These are phyloP conservation scores for Epirrhoe alternata DNA, from an alignment of 2,888 invertebrate species.

Conservation along the genomic window DNA sequence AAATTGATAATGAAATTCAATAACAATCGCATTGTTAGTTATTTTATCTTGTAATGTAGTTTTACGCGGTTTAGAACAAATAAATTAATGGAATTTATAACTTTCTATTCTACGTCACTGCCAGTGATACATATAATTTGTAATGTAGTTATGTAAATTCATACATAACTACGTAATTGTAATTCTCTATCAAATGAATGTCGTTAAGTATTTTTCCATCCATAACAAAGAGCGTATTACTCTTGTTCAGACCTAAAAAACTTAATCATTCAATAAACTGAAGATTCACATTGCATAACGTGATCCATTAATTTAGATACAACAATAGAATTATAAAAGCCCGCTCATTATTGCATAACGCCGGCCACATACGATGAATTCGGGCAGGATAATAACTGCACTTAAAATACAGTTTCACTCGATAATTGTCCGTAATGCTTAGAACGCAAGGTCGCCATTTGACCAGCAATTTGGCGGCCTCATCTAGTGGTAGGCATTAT, in stretches of 20 bases:
- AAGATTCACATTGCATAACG: constrained; percentile 36
- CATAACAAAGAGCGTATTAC: constrained; percentile 1
- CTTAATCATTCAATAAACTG: constrained; percentile 35
- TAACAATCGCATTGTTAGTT: background rate
- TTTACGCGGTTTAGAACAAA: background rate
- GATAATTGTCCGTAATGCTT: constrained; percentile 40
- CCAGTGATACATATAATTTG: constrained; percentile 25
- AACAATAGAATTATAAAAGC: constrained; percentile 41
- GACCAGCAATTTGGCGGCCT: constrained; percentile 38
- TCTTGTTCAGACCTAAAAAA: constrained; percentile 2
- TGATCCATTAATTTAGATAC: constrained; percentile 30
- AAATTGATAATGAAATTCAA: background rate
- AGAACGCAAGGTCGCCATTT: constrained; percentile 46
- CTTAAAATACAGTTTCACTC: constrained; percentile 32
- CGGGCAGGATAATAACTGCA: constrained; percentile 39
- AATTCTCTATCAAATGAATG: background rate
- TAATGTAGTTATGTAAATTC: constrained; percentile 20
- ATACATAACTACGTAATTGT: constrained; percentile 9
- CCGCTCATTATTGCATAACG: constrained; percentile 45
- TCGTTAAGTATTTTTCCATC: constrained; percentile 4
- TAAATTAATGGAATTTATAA: constrained; percentile 3
- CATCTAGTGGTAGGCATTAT: constrained; percentile 32
- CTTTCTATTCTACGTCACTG: constrained; percentile 28
- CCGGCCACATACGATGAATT: constrained; percentile 36
- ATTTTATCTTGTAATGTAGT: background rate